Evolutionary conservation across 2,797 vertebrate genomes (phyloP).

Genomic region (Microctenopoma steveboyesi): DNA sequence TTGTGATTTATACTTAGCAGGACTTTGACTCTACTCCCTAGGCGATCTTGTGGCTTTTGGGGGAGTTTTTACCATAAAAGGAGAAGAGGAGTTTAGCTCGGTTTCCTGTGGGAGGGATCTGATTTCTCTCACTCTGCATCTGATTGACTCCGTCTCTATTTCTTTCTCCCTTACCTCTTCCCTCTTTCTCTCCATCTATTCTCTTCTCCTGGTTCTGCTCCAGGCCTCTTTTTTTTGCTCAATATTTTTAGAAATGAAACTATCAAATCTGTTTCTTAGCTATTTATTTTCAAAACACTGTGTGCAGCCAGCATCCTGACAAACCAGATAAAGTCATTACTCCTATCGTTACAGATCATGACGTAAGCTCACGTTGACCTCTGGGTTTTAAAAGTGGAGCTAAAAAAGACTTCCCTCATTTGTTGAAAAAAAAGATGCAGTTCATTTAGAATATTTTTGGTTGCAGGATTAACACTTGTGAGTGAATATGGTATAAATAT

Average conservation of each 20-base stretch:
- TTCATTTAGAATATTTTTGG: background rate
- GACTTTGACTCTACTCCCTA: constrained; percentile 79
- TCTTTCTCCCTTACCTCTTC: constrained; percentile 30
- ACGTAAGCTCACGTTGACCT: constrained; percentile 37
- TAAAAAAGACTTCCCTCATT: constrained; percentile 28
- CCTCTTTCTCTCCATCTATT: constrained; percentile 3
- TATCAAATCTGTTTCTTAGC: background rate
- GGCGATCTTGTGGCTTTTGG: constrained; percentile 77
- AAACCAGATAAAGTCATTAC: constrained; percentile 52
- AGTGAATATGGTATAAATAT: background rate
- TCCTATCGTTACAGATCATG: constrained; percentile 36
- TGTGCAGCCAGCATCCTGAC: constrained; percentile 33
- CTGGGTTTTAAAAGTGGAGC: constrained; percentile 32
- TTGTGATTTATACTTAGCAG: constrained; percentile 80
- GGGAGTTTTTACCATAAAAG: constrained; percentile 87
- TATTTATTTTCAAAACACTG: constrained; percentile 21
- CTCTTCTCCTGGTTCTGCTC: constrained; percentile 6
- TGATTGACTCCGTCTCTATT: constrained; percentile 61
- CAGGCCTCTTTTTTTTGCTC: constrained; percentile 1
- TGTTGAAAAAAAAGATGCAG: background rate
- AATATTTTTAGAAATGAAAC: background rate
- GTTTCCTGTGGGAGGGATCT: constrained; percentile 86
- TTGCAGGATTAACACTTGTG: constrained; percentile 3
- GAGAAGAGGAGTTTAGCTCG: constrained; percentile 78
- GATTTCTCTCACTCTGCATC: constrained; percentile 71